These are phyloP conservation scores for Trypoxylus dichotomus DNA, from an alignment of 1,140 invertebrate species.

Conservation along the genomic window DNA sequence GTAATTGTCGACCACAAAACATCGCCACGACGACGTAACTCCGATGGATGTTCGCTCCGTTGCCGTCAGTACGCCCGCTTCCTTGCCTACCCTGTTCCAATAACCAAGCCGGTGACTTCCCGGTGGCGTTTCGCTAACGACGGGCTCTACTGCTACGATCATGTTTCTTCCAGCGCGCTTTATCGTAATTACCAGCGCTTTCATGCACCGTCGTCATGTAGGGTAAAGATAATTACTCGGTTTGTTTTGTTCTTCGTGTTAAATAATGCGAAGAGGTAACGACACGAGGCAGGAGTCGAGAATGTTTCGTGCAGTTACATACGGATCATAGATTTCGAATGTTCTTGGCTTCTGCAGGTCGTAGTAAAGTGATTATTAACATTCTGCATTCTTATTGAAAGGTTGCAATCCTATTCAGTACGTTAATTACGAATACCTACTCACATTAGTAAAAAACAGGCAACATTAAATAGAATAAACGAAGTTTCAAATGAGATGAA, in stretches of 20 bases:
- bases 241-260: slow-evolving; percentile 26
- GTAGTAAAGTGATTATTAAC: background rate
- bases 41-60: background rate
- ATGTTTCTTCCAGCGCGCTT: background rate
- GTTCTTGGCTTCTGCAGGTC: background rate
- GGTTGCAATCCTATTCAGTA: too few species aligned
- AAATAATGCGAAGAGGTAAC: slow-evolving; percentile 6
- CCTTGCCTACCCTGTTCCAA: background rate
- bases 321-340: background rate
- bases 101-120: background rate
- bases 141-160: background rate
- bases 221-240: slow-evolving; percentile 22
- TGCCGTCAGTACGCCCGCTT: background rate
- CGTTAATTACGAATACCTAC: too few species aligned
- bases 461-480: too few species aligned
- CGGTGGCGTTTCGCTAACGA: background rate
- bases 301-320: background rate
- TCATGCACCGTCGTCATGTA: slow-evolving; percentile 21
- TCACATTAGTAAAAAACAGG: too few species aligned
- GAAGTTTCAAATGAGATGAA: too few species aligned
- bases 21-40: background rate
- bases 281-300: background rate
- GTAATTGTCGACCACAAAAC: slow-evolving; percentile 18
- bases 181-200: slow-evolving; percentile 27
- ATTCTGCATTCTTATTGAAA: background rate